Base-by-base conservation (phyloP, 2,888 invertebrate genomes). In the Campoplex nolae region DNA sequence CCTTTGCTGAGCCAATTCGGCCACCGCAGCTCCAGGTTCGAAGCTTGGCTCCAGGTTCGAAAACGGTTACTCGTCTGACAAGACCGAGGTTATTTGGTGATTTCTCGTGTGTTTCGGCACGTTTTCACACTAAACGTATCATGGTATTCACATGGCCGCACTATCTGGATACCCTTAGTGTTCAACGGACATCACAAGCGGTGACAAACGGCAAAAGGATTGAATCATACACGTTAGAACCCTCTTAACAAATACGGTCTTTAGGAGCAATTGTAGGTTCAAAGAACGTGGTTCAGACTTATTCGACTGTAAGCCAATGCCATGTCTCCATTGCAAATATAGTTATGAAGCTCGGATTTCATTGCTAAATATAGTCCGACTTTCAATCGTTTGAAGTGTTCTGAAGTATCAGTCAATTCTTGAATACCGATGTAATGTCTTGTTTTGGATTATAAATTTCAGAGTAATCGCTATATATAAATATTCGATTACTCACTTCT, bases 1-100 rank as follows among this genome's bases (percentile, higher is more conserved):
- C 82, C 85, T 82, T 82, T 82, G 78, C 82, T 58, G 35, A 67
- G 58, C 62, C 67, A 78, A 78, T 82, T 82, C 42, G 48, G 74
- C 78, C 77, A 83, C 82, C 85, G 48, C 82, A 85, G 76, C 75
- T 56, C 35, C 23, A 85, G 76, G 70, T 54, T 23, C 23, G 75
- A 32, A 79, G 83, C 79, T 80, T 23, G 23, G 18, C 58, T 45
- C n/a, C 54, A 70, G 58, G 2, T 54, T 80, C 51, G 56, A 45
- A 32, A 68, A 70, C 51, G 67, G 77, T 58, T 68, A 45, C 70
- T 62, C 54, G 54, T 73, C 75, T 42, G 54, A 56, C 79, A 28
- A 62, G 45, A 58, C 79, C 76, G 73, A 83, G 67, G 45, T 80
- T 86, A 76, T 76, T 75, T 23, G 65, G 56, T 54, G 70, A 70